Conservation (phyloP, 92 coral and sea anemone genomes). For the Metridium senile region DNA sequence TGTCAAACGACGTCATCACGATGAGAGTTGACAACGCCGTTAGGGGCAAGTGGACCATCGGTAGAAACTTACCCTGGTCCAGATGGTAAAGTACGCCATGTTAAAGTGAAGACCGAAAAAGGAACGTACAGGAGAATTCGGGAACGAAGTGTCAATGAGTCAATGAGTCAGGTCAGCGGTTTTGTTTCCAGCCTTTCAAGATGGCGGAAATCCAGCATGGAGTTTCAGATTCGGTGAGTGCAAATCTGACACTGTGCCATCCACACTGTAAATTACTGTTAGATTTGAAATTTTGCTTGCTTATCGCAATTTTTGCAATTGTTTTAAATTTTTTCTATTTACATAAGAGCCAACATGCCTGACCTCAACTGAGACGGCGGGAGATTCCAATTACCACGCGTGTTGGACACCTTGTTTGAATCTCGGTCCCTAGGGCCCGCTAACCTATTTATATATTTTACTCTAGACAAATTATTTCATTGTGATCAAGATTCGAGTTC, state of each 20-base stretch:
- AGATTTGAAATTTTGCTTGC: background rate
- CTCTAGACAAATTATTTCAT: no score
- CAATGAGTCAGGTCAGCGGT: background rate
- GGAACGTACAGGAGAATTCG: no score
- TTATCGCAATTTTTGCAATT: background rate
- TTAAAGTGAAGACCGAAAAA: no score
- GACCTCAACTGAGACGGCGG: background rate
- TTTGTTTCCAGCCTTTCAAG: background rate
- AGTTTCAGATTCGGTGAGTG: background rate
- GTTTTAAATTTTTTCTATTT: background rate
- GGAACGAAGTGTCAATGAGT: background rate
- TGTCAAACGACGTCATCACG: no score
- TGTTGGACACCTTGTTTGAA: background rate
- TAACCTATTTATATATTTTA: no score
- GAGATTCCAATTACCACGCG: background rate
- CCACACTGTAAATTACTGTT: background rate
- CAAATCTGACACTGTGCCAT: background rate
- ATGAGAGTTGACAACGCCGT: no score
- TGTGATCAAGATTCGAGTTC: background rate
- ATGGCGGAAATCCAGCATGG: background rate
- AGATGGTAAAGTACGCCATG: no score
- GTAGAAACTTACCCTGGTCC: no score
- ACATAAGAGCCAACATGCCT: background rate
- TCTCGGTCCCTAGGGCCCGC: background rate
- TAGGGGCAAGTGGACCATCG: no score